phyloP scores from a whole-genome alignment of 92 coral and sea anemone genomes.

The Paramuricea clavata region DNA sequence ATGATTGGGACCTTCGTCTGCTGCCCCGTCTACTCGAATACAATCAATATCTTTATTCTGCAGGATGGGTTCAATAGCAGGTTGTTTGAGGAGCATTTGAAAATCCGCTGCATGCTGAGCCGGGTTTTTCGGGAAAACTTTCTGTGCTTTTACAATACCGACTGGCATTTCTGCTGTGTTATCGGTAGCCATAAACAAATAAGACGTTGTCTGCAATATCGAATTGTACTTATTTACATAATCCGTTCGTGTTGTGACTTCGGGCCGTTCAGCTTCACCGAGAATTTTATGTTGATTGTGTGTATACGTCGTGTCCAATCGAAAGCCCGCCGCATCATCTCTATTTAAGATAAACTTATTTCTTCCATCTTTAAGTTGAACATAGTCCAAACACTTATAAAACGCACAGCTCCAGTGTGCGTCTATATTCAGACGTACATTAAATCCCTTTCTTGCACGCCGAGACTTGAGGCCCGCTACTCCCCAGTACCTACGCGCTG shows the following conservation, averaged over 20 bases:
- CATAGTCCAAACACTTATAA: conserved; percentile 54
- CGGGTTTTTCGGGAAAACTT: conserved; percentile 49
- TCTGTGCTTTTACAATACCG: conserved; percentile 50
- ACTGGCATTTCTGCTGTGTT: conserved; percentile 62
- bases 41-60: conserved; percentile 52
- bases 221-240: conserved; percentile 59
- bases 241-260: conserved; percentile 62
- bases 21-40: conserved; percentile 49
- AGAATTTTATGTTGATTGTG: conserved; percentile 58
- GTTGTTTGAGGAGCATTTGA: conserved; percentile 13
- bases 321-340: conserved; percentile 50
- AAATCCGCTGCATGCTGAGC: conserved; percentile 64
- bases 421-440: conserved; percentile 55
- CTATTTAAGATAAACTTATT: neutral
- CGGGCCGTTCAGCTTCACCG: conserved; percentile 54
- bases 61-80: conserved; percentile 13
- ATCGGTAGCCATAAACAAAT: conserved; percentile 58
- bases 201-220: conserved; percentile 60
- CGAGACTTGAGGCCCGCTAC: conserved; percentile 49
- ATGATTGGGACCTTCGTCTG: conserved; percentile 44
- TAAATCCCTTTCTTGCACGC: conserved; percentile 65
- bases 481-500: conserved; percentile 66
- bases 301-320: conserved; percentile 67
- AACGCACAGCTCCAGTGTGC: conserved; percentile 70
- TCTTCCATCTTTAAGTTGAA: conserved; percentile 46